Percentiles rank a stretch among this genome's conserved stretches.
phyloP scores from a whole-genome alignment of 2,113 vertebrate species.

The Fregetta grallaria region DNA sequence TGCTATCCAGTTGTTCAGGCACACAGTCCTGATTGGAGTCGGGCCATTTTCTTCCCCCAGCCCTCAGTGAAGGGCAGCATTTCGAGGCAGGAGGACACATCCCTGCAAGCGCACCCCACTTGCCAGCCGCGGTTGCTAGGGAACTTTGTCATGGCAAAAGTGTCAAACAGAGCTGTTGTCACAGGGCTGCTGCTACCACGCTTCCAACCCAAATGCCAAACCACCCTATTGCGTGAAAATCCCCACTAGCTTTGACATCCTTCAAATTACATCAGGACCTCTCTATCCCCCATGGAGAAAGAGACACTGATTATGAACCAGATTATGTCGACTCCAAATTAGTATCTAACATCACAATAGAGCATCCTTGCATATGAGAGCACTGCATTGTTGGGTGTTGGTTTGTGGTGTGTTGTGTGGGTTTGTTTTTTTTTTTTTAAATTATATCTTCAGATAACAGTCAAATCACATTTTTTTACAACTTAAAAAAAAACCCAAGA shows the following conservation, averaged over 20 bases:
- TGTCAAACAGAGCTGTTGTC: background rate
- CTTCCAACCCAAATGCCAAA: background rate
- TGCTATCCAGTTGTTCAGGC: background rate
- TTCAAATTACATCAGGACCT: background rate
- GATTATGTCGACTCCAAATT: background rate
- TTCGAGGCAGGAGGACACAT: background rate
- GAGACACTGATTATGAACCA: background rate
- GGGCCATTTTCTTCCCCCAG: background rate
- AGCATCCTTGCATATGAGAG: background rate
- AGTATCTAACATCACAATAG: background rate
- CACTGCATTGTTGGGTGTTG: no score
- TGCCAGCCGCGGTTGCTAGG: background rate
- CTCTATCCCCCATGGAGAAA: background rate
- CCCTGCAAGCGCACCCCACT: background rate
- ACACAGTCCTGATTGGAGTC: background rate
- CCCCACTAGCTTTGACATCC: background rate
- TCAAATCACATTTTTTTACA: background rate
- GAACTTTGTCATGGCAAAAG: background rate
- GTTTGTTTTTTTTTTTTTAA: no score
- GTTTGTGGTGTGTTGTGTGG: background rate
- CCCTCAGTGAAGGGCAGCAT: fast-evolving
- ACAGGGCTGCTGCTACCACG: fast-evolving
- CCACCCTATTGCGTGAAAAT: background rate
- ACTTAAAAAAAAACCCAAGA: background rate
- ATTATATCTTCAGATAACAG: background rate